phyloP scores from a whole-genome alignment of 2,797 vertebrate genomes.

The Zenarchopterus dispar region DNA sequence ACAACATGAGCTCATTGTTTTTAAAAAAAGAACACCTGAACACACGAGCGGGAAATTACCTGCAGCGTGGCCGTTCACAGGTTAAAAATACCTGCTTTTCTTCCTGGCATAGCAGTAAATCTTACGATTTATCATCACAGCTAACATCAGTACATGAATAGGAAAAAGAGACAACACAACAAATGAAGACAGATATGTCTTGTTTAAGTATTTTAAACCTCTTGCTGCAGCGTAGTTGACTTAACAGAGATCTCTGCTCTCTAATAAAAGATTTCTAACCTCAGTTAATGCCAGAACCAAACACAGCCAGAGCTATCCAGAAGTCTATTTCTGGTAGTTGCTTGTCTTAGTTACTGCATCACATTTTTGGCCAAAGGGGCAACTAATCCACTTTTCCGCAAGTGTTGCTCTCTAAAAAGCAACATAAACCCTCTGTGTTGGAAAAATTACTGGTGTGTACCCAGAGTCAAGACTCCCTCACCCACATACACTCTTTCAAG shows the following conservation, averaged over 20 bases:
- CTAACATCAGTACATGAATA: too few relatives aligned
- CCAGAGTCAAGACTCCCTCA: slow-evolving; percentile 21
- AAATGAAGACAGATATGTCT: not conserved
- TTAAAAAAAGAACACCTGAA: not conserved
- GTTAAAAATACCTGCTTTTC: too few relatives aligned
- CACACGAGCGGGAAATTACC: not conserved
- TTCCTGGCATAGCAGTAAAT: not conserved
- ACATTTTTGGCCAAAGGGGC: slow-evolving; percentile 27
- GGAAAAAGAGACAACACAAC: not conserved
- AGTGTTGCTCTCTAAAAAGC: slow-evolving; percentile 23
- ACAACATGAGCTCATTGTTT: not conserved
- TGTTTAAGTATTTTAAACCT: not conserved
- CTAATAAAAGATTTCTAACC: slow-evolving; percentile 12
- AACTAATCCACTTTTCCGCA: slow-evolving; percentile 46
- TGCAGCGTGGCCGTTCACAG: too few relatives aligned
- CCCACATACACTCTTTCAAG: not conserved
- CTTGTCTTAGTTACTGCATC: slow-evolving; percentile 29
- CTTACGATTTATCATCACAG: not conserved
- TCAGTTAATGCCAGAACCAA: slow-evolving; percentile 1
- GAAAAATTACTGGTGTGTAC: slow-evolving; percentile 9
- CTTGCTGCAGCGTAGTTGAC: not conserved
- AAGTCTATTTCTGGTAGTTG: not conserved
- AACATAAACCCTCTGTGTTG: not conserved
- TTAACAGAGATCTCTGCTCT: not conserved
- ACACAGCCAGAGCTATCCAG: slow-evolving; percentile 13